phyloP scores from a whole-genome alignment of 2,797 vertebrate genomes.

The Gymnoscopelus microlampas region DNA sequence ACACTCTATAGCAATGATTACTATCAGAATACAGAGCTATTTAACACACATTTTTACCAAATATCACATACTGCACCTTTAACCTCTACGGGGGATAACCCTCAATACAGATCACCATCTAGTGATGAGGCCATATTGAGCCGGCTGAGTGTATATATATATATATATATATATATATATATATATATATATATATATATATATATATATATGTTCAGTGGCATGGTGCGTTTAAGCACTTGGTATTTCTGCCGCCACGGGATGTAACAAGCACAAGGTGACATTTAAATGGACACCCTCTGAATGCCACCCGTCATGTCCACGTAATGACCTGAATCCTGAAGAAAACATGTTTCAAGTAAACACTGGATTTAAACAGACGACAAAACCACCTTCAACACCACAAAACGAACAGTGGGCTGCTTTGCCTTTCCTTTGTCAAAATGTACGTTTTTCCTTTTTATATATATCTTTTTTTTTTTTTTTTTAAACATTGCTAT shows the following conservation, averaged over 20 bases:
- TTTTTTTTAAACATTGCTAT: slow-evolving; percentile 41
- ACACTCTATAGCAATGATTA: too few species aligned
- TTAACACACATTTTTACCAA: background rate
- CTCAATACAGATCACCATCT: too few species aligned
- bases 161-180: too few species aligned
- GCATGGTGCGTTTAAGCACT: background rate
- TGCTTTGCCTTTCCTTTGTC: too few species aligned
- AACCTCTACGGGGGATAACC: too few species aligned
- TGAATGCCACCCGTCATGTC: background rate
- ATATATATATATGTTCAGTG: background rate
- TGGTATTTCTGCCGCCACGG: background rate
- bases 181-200: too few species aligned
- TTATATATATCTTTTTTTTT: slow-evolving; percentile 21
- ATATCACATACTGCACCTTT: too few species aligned
- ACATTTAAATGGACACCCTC: slow-evolving; percentile 6
- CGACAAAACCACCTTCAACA: slow-evolving; percentile 35
- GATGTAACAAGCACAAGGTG: background rate
- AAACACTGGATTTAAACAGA: slow-evolving; percentile 56
- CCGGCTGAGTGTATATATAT: too few species aligned
- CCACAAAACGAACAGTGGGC: slow-evolving; percentile 4
- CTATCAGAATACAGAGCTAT: background rate
- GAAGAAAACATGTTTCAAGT: slow-evolving; percentile 57
- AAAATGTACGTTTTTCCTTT: too few species aligned
- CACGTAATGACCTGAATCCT: slow-evolving; percentile 35
- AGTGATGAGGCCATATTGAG: too few species aligned